phyloP scores from a whole-genome alignment of 1,140 invertebrate genomes.

The Condylostylus longicornis region DNA sequence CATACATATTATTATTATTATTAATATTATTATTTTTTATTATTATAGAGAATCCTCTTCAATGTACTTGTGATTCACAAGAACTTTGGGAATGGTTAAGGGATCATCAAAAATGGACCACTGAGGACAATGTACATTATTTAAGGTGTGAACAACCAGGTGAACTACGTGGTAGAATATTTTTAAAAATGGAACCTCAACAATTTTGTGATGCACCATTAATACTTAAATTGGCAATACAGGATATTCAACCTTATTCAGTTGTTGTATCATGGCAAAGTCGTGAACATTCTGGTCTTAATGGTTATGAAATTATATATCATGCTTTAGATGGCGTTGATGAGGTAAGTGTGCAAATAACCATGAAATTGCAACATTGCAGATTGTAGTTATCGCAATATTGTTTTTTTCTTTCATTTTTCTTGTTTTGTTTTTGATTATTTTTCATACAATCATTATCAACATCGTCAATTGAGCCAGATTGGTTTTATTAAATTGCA shows the following conservation, averaged over 20 bases:
- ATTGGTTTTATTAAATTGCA: too few relatives aligned
- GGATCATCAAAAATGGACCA: constrained; percentile 55
- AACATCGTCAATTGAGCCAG: too few relatives aligned
- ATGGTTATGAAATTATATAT: constrained; percentile 74
- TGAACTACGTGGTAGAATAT: constrained; percentile 54
- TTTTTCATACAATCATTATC: too few relatives aligned
- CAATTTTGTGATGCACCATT: constrained; percentile 68
- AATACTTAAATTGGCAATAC: constrained; percentile 64
- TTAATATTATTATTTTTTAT: constrained; percentile 1
- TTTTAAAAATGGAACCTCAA: constrained; percentile 59
- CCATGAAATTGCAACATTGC: too few relatives aligned
- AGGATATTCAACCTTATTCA: constrained; percentile 77
- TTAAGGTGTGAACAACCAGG: constrained; percentile 64
- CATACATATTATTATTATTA: too few relatives aligned
- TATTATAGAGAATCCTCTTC: constrained; percentile 63
- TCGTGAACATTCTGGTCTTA: constrained; percentile 68
- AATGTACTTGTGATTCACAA: constrained; percentile 69
- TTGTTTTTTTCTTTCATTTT: too few relatives aligned
- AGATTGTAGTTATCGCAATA: too few relatives aligned
- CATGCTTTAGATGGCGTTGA: constrained; percentile 51
- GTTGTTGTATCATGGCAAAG: constrained; percentile 78
- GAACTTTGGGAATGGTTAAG: constrained; percentile 77
- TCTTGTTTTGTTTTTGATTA: too few relatives aligned
- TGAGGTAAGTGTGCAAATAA: constrained; percentile 37
- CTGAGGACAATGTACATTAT: constrained; percentile 39